Evolutionary conservation across 1,140 invertebrate genomes (phyloP).

Genomic region (Trichoplusia ni): DNA sequence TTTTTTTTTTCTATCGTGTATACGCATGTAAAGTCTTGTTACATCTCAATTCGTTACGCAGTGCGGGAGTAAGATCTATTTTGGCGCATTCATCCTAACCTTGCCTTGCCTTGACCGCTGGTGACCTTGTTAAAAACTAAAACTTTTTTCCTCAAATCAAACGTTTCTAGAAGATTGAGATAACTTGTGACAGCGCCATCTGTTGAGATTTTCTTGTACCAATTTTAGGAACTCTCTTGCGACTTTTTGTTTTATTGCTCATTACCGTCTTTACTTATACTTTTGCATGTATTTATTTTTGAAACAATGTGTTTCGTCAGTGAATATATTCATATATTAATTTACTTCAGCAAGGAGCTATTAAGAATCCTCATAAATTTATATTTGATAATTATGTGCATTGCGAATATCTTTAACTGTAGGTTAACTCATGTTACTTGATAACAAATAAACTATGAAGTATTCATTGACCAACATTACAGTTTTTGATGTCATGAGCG

Average conservation of each 20-base stretch:
- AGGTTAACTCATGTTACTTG: too few species aligned
- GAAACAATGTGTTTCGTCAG: too few species aligned
- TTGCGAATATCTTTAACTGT: too few species aligned
- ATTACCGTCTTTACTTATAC: not conserved
- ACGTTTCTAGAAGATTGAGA: constrained; percentile 47
- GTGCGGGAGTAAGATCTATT: constrained; percentile 27
- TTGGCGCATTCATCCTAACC: constrained; percentile 37
- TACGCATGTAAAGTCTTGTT: too few species aligned
- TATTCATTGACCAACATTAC: too few species aligned
- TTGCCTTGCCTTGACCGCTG: constrained; percentile 59
- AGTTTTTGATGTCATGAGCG: not conserved
- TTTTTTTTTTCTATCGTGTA: too few species aligned
- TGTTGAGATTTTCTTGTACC: constrained; percentile 12
- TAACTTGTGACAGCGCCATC: constrained; percentile 40
- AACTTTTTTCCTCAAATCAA: constrained; percentile 32
- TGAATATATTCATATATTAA: too few species aligned
- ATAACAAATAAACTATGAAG: too few species aligned
- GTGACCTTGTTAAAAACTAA: constrained; percentile 41
- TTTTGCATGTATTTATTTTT: too few species aligned
- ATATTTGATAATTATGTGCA: too few species aligned
- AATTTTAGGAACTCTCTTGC: not conserved
- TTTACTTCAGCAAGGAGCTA: too few species aligned
- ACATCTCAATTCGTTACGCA: not conserved
- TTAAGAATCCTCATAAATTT: too few species aligned
- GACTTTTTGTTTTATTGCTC: not conserved